These are phyloP conservation scores for Andrena fulva DNA, from an alignment of 2,888 invertebrate genomes.

Conservation along the genomic window DNA sequence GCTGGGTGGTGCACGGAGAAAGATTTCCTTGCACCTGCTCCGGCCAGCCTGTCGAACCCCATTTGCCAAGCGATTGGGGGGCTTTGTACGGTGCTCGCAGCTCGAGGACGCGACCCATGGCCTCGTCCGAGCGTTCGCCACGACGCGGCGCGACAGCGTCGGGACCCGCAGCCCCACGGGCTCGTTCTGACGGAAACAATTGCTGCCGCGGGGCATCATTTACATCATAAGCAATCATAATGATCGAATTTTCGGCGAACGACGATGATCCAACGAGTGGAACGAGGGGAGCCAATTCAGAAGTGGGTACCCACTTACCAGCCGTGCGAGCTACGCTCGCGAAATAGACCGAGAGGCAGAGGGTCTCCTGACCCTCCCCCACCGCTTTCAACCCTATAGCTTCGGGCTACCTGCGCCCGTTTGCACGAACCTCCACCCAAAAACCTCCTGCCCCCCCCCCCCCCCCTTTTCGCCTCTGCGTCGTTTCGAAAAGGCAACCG, in stretches of 20 bases:
- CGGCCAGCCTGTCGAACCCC: constrained; percentile 37
- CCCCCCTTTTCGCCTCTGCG: constrained; percentile 17
- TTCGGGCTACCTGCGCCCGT: constrained; percentile 80
- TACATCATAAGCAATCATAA: constrained; percentile 87
- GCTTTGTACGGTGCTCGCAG: neutral
- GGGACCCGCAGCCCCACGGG: constrained; percentile 71
- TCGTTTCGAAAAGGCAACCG: neutral
- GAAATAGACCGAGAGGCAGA: constrained; percentile 56
- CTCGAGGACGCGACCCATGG: constrained; percentile 34
- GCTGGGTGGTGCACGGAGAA: too few relatives aligned
- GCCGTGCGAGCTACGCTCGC: constrained; percentile 73
- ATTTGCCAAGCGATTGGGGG: constrained; percentile 42
- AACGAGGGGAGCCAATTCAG: constrained; percentile 84
- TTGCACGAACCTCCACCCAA: constrained; percentile 79
- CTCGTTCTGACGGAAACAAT: constrained; percentile 83
- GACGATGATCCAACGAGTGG: constrained; percentile 84
- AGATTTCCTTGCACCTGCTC: constrained; percentile 63
- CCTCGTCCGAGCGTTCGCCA: constrained; percentile 47
- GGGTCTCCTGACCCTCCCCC: constrained; percentile 72
- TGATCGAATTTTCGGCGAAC: constrained; percentile 84
- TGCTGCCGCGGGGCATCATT: constrained; percentile 86
- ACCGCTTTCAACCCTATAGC: constrained; percentile 76
- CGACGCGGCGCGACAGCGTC: constrained; percentile 29
- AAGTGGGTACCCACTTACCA: constrained; percentile 84
- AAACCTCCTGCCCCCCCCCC: constrained; percentile 23